Conservation (phyloP, 2,888 invertebrate genomes). For the Lycophotia porphyrea region DNA sequence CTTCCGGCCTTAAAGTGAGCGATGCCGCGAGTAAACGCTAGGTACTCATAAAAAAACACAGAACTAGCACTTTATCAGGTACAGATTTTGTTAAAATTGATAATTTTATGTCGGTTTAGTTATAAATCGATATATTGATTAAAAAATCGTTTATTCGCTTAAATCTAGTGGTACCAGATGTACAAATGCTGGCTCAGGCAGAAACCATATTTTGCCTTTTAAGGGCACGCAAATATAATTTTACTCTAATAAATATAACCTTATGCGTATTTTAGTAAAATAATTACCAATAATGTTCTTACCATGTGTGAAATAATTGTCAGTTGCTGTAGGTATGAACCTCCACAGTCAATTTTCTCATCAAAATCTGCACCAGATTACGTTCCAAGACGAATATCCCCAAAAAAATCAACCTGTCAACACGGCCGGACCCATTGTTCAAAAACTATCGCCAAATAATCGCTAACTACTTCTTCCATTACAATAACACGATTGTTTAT, state of each 20-base stretch:
- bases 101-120: no score
- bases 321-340: background rate
- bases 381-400: background rate
- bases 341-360: background rate
- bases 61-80: background rate
- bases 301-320: background rate
- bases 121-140: no score
- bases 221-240: no score
- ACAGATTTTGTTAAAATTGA: background rate
- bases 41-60: background rate
- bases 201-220: no score
- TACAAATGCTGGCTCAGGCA: no score
- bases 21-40: background rate
- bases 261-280: no score
- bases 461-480: conserved; percentile 16
- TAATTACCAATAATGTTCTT: no score
- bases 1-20: background rate
- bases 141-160: no score
- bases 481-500: conserved; percentile 45
- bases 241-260: no score
- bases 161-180: no score
- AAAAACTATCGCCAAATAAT: conserved; percentile 7
- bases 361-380: background rate
- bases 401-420: background rate
- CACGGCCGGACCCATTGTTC: conserved; percentile 16